Base-by-base conservation (phyloP, 2,113 vertebrate genomes). In the Neotoma lepida region DNA sequence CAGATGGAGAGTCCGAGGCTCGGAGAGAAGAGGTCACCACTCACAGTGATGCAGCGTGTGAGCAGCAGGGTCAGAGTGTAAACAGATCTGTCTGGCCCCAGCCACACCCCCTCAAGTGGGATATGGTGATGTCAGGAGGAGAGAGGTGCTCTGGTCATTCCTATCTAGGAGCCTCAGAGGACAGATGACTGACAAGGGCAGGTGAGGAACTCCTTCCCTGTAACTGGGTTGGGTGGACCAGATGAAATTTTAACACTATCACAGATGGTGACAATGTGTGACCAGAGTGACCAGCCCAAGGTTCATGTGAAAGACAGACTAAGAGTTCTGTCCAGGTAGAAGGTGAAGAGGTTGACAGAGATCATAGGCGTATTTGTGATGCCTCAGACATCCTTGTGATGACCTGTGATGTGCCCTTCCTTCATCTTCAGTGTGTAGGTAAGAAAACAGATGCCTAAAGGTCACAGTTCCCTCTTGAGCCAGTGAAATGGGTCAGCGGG, bases 291-390 rank as follows among this genome's bases (percentile, higher is more conserved):
- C 0, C 24, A 56, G 15, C 20, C 51, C 0, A 1, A 39, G 56
- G 30, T 41, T 1, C 30, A 1, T 6, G 8, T 26, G n/a, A 58
- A 73, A 51, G 49, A 4, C 3, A 4, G 39, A 68, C 28, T 12
- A 1, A 17, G 54, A 9, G 26, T 4, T 15, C 22, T 18, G 1
- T 4, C 22, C 20, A 0, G 39, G 44, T 20, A 30, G n/a, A 3
- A 1, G 51, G 33, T 7, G 35, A 85, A 33, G 49, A 54, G 0
- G 35, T 44, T 1, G 1, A 14, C 30, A 61, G n/a, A n/a, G 14
- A 9, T 22, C 6, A 0, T 0, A 18, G 58, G 14, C 15, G 22
- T 4, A 0, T 0, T 9, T 9, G 24, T 0, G 3, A 63, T 0
- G 12, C 9, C 33, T 64, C 44, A 0, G 91, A 14, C 33, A 6